phyloP scores from a whole-genome alignment of 1,140 invertebrate species.

The Geopemphigus sp. region DNA sequence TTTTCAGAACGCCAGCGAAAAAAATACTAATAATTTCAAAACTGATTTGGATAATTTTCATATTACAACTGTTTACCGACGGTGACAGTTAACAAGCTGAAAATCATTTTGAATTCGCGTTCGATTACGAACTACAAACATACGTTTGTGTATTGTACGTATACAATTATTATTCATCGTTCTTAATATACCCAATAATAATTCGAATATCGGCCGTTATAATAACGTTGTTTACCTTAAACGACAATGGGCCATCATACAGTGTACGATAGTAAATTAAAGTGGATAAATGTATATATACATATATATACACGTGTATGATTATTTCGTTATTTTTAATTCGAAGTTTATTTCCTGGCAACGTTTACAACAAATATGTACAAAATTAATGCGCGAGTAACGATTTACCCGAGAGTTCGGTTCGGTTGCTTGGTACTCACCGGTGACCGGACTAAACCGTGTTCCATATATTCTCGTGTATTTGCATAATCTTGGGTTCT shows the following conservation, averaged over 20 bases:
- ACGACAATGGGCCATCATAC: slow-evolving; percentile 2
- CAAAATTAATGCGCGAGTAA: background rate
- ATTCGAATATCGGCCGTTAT: background rate
- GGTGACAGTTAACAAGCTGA: background rate
- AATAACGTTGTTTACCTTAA: background rate
- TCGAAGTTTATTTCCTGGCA: no score
- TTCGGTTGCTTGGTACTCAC: background rate
- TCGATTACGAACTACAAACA: background rate
- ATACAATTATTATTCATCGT: background rate
- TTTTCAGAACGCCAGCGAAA: background rate
- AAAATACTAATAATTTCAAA: no score
- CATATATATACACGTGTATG: no score
- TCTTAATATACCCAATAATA: no score
- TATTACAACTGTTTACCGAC: background rate
- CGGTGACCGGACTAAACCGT: background rate
- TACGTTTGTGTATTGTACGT: no score
- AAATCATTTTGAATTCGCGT: background rate
- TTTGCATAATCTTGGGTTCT: slow-evolving; percentile 20
- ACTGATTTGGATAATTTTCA: background rate
- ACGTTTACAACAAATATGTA: background rate
- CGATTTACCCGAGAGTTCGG: slow-evolving; percentile 10
- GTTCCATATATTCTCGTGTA: slow-evolving; percentile 13
- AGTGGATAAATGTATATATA: no score
- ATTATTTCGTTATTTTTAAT: no score
- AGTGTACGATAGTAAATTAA: background rate